Evolutionary conservation across 1,140 invertebrate species (phyloP).

Genomic region (Brachionus calyciflorus): DNA sequence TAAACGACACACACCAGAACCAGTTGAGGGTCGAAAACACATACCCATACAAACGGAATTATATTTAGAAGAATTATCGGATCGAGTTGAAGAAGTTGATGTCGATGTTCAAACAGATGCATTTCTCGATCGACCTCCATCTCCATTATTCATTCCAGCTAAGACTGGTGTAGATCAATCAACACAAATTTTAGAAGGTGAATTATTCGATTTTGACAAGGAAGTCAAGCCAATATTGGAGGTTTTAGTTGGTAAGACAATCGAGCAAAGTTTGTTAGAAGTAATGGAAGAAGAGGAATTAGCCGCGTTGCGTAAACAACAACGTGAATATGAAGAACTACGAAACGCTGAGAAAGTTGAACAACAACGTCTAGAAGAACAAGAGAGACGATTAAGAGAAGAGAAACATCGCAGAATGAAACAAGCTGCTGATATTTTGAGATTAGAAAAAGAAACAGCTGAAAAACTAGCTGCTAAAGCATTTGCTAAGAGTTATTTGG

Average conservation of each 20-base stretch:
- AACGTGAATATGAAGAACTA: constrained; percentile 72
- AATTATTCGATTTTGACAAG: constrained; percentile 76
- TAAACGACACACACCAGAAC: constrained; percentile 57
- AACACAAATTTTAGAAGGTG: constrained; percentile 81
- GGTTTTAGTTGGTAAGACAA: constrained; percentile 78
- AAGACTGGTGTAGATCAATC: constrained; percentile 74
- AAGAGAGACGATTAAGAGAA: constrained; percentile 64
- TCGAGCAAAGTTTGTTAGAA: constrained; percentile 80
- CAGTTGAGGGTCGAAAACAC: constrained; percentile 74
- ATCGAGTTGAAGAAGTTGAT: constrained; percentile 66
- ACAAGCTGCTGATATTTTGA: constrained; percentile 65
- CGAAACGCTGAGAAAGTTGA: constrained; percentile 74
- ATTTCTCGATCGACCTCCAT: constrained; percentile 72
- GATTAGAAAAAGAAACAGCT: constrained; percentile 69
- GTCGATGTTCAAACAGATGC: constrained; percentile 79
- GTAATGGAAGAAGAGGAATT: constrained; percentile 64
- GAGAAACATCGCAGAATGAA: constrained; percentile 55
- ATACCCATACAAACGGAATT: constrained; percentile 80
- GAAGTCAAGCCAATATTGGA: constrained; percentile 83
- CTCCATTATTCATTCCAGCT: constrained; percentile 71
- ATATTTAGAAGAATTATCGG: constrained; percentile 76
- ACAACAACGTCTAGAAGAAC: constrained; percentile 70
- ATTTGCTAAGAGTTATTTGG: constrained; percentile 77
- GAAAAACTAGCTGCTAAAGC: constrained; percentile 75
- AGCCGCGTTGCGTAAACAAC: constrained; percentile 72